Evolutionary conservation across 2,797 vertebrate species (phyloP).

Genomic region (Adelosebastes latens): DNA sequence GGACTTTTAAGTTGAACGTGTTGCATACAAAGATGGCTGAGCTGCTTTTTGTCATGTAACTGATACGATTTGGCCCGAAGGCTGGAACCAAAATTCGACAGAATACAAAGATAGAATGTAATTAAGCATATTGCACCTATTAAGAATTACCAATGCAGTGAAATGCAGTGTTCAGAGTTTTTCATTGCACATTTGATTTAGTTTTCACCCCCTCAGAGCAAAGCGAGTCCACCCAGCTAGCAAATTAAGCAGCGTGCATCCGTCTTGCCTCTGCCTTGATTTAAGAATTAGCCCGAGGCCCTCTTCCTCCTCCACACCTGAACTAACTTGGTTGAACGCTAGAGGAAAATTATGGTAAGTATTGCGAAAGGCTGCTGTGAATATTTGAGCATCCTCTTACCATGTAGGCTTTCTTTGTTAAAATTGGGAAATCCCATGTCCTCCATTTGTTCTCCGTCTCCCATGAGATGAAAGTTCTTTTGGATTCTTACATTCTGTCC

Average conservation of each 20-base stretch:
- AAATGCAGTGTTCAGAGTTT: constrained; percentile 54
- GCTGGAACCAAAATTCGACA: neutral
- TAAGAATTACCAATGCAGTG: constrained; percentile 32
- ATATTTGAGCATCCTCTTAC: constrained; percentile 40
- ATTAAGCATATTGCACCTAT: constrained; percentile 23
- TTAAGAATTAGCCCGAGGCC: constrained; percentile 48
- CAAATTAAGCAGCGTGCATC: constrained; percentile 67
- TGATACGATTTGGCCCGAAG: neutral
- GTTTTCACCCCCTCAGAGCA: constrained; percentile 53
- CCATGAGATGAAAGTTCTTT: constrained; percentile 9
- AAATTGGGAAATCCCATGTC: neutral
- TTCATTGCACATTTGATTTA: constrained; percentile 57
- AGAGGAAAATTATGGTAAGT: constrained; percentile 47
- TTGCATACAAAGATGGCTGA: neutral
- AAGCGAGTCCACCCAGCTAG: constrained; percentile 60
- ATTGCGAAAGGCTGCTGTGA: constrained; percentile 47
- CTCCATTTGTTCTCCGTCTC: neutral
- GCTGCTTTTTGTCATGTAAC: neutral
- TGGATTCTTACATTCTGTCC: neutral
- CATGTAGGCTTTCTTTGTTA: neutral
- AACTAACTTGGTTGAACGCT: constrained; percentile 42
- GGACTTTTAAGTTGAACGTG: neutral
- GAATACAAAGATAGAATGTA: constrained; percentile 22
- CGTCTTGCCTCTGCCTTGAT: constrained; percentile 46
- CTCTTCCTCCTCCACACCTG: constrained; percentile 54